Evolutionary conservation across 2,797 vertebrate genomes (phyloP).

Genomic region (Tangara arthus): DNA sequence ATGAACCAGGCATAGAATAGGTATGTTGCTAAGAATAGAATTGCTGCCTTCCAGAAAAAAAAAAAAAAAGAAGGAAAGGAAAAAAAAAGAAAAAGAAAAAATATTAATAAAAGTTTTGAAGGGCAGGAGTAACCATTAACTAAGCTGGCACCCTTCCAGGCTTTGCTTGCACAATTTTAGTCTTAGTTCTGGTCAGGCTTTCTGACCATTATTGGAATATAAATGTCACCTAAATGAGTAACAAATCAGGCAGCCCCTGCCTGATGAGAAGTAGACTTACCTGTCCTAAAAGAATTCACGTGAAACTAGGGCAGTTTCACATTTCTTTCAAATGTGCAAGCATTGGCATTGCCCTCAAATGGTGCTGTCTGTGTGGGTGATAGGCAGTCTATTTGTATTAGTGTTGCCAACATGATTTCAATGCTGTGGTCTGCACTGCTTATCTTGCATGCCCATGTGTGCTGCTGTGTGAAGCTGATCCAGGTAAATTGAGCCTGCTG

Average conservation of each 20-base stretch:
- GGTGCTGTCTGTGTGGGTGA: background rate
- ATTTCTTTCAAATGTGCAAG: background rate
- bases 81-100: background rate
- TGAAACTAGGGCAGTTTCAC: background rate
- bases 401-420: background rate
- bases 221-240: background rate
- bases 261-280: background rate
- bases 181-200: background rate
- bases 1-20: background rate
- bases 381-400: background rate
- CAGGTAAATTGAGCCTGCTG: background rate
- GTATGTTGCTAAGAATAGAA: background rate
- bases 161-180: background rate
- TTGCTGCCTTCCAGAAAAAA: background rate
- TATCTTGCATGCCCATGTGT: background rate
- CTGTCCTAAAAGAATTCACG: background rate
- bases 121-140: constrained; percentile 19
- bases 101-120: background rate
- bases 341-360: background rate
- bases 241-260: background rate
- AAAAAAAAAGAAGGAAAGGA: background rate
- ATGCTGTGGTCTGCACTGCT: background rate
- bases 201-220: background rate
- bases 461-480: background rate
- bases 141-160: background rate